Base-by-base conservation (phyloP, 53 echinoderm and acorn worm genomes). In the Astropecten irregularis region DNA sequence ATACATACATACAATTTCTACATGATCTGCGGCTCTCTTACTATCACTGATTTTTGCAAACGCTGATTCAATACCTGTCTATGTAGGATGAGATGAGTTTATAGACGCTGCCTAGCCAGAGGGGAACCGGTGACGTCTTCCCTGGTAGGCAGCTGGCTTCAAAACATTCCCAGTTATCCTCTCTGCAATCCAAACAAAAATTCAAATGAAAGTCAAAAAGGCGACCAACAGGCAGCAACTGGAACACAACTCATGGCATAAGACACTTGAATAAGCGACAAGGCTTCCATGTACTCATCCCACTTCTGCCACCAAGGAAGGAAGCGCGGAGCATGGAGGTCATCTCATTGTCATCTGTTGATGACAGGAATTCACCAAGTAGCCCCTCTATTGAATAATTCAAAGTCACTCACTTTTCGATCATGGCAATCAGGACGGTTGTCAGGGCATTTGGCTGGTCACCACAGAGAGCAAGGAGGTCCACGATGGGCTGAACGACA, bases 381-480 rank as follows among this genome's bases (percentile, higher is more conserved):
- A n/a, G n/a, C n/a, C n/a, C n/a, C n/a, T n/a, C n/a, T n/a, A n/a
- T n/a, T n/a, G n/a, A n/a, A n/a, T n/a, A n/a, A n/a, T n/a, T n/a
- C n/a, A n/a, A 27, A 52, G 23, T 8, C 4, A 21, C 87, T 82
- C 44, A 96, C 96, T 89, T 92, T 59, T 96, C 92, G 31, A 96
- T 87, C 86, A 96, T 83, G 21, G 93, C 89, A 76, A 91, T 84
- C 16, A 96, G 91, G 0, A 93, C 93, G 15, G 79, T 82, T 3
- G 89, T 54, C 48, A 96, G 70, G 4, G 86, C 77, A 25, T 76
- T 89, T 18, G 93, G 96, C 30, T 93, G 93, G 61, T 96, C 93
- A 27, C 56, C 81, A 42, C 96, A 96, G 44, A 95, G 69, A 2
- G 87, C 83, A 5, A 95, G 32, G 32, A 95, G 85, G 53, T 90